These are phyloP conservation scores for Nasonia oneida DNA, from an alignment of 2,888 invertebrate species.

Conservation along the genomic window DNA sequence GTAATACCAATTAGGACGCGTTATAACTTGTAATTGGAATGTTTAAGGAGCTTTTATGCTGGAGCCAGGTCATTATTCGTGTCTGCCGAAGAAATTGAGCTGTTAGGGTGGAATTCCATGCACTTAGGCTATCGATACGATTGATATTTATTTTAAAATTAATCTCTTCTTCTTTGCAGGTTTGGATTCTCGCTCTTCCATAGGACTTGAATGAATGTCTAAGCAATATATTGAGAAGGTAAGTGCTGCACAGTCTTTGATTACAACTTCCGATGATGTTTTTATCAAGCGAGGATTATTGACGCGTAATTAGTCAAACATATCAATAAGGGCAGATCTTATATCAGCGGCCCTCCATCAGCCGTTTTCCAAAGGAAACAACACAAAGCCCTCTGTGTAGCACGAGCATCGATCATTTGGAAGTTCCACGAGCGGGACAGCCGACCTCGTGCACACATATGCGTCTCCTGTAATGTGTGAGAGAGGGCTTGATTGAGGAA, in stretches of 20 bases:
- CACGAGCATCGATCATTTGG: conserved; percentile 12
- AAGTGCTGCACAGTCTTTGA: not conserved
- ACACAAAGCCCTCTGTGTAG: not conserved
- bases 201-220: too few relatives aligned
- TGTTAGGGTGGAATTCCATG: not conserved
- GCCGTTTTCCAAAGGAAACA: not conserved
- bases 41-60: conserved; percentile 5
- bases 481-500: conserved; percentile 57
- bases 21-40: not conserved
- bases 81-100: not conserved
- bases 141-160: too few relatives aligned
- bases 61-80: not conserved
- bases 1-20: not conserved
- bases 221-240: not conserved
- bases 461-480: not conserved
- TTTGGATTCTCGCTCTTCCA: too few relatives aligned
- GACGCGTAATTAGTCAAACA: conserved; percentile 8
- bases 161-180: too few relatives aligned
- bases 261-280: not conserved
- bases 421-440: conserved; percentile 7
- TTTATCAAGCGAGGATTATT: not conserved
- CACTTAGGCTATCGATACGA: not conserved
- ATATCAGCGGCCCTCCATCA: not conserved
- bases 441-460: not conserved
- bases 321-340: not conserved